Evolutionary conservation across 2,797 vertebrate genomes (phyloP).

Genomic region (Sebastes taczanowskii): DNA sequence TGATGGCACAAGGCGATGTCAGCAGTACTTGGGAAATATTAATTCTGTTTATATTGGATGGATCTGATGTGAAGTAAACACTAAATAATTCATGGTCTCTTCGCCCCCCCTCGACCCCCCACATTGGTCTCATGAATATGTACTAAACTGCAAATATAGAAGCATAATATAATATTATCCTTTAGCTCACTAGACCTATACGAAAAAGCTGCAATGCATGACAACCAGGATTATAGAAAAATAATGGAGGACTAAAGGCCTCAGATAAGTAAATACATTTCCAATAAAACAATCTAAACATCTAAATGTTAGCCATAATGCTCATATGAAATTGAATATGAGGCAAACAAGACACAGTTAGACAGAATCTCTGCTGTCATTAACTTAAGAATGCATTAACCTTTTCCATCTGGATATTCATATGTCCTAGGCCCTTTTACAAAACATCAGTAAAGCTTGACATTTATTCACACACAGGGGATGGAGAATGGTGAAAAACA

Average conservation of each 20-base stretch:
- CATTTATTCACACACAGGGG: slow-evolving; percentile 62
- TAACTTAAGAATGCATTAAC: slow-evolving; percentile 73
- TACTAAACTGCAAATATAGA: slow-evolving; percentile 26
- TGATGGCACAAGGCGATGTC: slow-evolving; percentile 37
- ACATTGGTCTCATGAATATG: slow-evolving; percentile 65
- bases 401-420: slow-evolving; percentile 66
- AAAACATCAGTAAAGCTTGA: slow-evolving; percentile 60
- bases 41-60: slow-evolving; percentile 71
- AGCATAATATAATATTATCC: slow-evolving; percentile 33
- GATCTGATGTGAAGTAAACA: slow-evolving; percentile 77
- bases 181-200: background rate
- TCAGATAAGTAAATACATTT: background rate
- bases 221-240: background rate
- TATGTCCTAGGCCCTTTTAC: slow-evolving; percentile 50
- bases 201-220: background rate
- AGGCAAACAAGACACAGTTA: slow-evolving; percentile 2
- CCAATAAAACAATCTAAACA: background rate
- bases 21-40: slow-evolving; percentile 51
- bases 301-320: background rate
- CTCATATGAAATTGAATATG: slow-evolving; percentile 21
- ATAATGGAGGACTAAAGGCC: background rate
- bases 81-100: slow-evolving; percentile 80
- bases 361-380: slow-evolving; percentile 33
- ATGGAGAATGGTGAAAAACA: slow-evolving; percentile 8
- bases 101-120: background rate